These are phyloP conservation scores for Heliconius hortense DNA, from an alignment of 2,888 invertebrate species.

Conservation along the genomic window DNA sequence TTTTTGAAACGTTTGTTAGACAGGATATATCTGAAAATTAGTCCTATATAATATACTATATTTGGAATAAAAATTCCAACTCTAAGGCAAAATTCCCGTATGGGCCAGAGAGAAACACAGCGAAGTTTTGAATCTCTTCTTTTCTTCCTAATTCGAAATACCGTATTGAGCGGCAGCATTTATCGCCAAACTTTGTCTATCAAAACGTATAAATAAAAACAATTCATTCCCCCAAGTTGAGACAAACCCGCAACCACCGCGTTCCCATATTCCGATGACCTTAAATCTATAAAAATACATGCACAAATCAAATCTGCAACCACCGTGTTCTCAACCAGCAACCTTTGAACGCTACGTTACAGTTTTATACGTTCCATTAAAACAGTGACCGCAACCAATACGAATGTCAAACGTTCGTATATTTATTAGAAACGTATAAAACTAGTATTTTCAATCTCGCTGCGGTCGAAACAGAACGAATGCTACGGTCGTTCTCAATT, in stretches of 20 bases:
- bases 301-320: not conserved
- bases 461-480: conserved; percentile 33
- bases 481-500: conserved; percentile 51
- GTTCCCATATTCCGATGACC: too few species aligned
- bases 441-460: conserved; percentile 36
- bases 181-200: not conserved
- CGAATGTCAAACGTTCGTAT: conserved; percentile 12
- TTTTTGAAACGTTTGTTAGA: too few species aligned
- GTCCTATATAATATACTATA: not conserved
- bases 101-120: too few species aligned
- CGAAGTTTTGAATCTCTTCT: not conserved
- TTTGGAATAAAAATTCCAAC: not conserved
- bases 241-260: too few species aligned
- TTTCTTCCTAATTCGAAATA: too few species aligned
- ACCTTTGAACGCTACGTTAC: not conserved
- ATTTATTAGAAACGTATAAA: conserved; percentile 27
- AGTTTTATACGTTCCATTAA: conserved; percentile 15
- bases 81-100: not conserved
- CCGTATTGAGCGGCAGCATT: not conserved
- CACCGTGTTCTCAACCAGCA: not conserved
- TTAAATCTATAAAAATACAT: too few species aligned
- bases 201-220: too few species aligned
- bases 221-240: too few species aligned
- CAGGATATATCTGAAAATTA: not conserved
- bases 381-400: conserved; percentile 3